Evolutionary conservation across 2,888 invertebrate species (phyloP).

Genomic region (Agonum fuliginosum): DNA sequence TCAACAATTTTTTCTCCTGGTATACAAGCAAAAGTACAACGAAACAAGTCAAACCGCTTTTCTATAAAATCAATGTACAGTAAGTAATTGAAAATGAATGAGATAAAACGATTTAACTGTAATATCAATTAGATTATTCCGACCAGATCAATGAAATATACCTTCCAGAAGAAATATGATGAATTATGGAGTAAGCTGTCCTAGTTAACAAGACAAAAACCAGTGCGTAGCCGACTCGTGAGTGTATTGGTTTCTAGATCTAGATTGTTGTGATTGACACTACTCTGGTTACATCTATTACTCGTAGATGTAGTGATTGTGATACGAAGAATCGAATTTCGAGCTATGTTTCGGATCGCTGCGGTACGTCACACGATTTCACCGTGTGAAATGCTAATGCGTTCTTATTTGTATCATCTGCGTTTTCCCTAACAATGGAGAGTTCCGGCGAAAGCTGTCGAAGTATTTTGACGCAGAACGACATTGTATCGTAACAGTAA

Average conservation of each 20-base stretch:
- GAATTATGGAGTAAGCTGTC: constrained; percentile 46
- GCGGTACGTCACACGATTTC: constrained; percentile 56
- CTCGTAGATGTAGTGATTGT: not conserved
- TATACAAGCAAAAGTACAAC: constrained; percentile 14
- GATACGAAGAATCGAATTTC: not conserved
- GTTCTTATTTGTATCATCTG: constrained; percentile 60
- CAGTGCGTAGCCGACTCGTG: constrained; percentile 12
- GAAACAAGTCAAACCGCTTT: constrained; percentile 43
- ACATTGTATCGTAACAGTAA: not conserved
- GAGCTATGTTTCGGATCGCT: not conserved
- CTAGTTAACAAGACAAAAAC: constrained; percentile 51
- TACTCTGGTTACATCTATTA: constrained; percentile 15
- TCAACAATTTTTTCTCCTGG: constrained; percentile 2
- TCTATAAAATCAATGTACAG: constrained; percentile 22
- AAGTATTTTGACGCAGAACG: no score
- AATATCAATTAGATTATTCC: constrained; percentile 41
- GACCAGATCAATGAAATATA: constrained; percentile 52
- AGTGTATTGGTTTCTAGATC: constrained; percentile 46
- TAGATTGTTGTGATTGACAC: constrained; percentile 55
- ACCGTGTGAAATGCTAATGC: constrained; percentile 58
- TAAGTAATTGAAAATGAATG: constrained; percentile 37
- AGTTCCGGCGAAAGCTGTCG: constrained; percentile 52
- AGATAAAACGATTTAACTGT: constrained; percentile 38
- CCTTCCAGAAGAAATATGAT: constrained; percentile 31
- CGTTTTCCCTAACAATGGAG: constrained; percentile 53